A percentile compares a stretch with the other conserved stretches of the same genome.
phyloP scores from a whole-genome alignment of 2,888 invertebrate species.

The Eulithis testata region DNA sequence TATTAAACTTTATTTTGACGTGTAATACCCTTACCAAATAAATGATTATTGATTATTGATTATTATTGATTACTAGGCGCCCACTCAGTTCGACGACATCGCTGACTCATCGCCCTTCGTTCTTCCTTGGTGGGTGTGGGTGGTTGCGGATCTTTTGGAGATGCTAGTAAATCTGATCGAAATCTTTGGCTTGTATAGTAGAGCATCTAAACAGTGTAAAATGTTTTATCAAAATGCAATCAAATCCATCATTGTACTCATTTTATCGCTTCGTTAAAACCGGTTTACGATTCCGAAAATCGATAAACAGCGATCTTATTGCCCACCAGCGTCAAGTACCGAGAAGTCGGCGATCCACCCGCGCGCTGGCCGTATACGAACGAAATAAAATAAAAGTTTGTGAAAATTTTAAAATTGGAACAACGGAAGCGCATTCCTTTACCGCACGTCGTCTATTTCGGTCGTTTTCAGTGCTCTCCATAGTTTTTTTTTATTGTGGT shows the following conservation, averaged over 20 bases:
- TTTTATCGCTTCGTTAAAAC: slow-evolving; percentile 20
- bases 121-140: slow-evolving; percentile 13
- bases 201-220: no score
- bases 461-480: slow-evolving; percentile 48
- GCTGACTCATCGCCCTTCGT: slow-evolving; percentile 36
- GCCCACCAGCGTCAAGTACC: slow-evolving; percentile 10
- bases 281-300: slow-evolving; percentile 25
- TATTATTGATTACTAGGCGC: no score
- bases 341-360: slow-evolving; percentile 13
- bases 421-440: slow-evolving; percentile 66
- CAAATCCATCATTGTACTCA: slow-evolving; percentile 8
- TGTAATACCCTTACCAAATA: no score
- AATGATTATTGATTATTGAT: no score
- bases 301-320: slow-evolving; percentile 14
- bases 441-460: slow-evolving; percentile 59
- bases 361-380: slow-evolving; percentile 41
- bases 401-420: slow-evolving; percentile 55
- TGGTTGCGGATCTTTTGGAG: slow-evolving; percentile 5
- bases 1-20: no score
- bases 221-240: slow-evolving; percentile 3
- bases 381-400: slow-evolving; percentile 47
- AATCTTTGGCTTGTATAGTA: no score
- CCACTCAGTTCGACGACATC: slow-evolving; percentile 19
- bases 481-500: slow-evolving; percentile 42
- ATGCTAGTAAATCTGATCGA: no score